phyloP scores from a whole-genome alignment of 2,797 vertebrate species.

The Siniperca obscura region DNA sequence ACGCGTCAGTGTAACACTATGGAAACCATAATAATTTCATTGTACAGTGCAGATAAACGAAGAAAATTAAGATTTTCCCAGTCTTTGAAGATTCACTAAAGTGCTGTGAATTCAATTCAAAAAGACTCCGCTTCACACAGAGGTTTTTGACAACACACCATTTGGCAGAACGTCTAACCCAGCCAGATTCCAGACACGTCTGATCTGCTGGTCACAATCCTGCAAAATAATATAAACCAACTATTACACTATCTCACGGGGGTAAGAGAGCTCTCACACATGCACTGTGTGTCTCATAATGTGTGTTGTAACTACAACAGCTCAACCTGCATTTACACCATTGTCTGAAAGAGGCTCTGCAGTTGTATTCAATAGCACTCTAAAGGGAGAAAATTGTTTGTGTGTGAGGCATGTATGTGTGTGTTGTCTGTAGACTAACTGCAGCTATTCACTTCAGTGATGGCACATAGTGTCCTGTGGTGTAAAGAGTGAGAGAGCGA shows the following conservation, averaged over 20 bases:
- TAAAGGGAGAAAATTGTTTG: background rate
- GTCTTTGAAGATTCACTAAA: background rate
- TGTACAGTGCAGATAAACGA: slow-evolving; percentile 1
- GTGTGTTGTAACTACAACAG: slow-evolving; percentile 14
- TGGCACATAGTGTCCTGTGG: background rate
- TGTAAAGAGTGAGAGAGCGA: slow-evolving; percentile 4
- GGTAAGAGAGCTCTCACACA: slow-evolving; percentile 19
- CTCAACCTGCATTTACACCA: slow-evolving; percentile 10
- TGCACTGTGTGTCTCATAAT: slow-evolving; percentile 5
- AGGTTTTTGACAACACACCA: background rate
- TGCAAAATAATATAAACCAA: background rate
- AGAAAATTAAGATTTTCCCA: background rate
- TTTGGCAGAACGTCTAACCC: slow-evolving; percentile 9
- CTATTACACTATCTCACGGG: background rate
- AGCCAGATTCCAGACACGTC: background rate
- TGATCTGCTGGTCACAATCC: background rate
- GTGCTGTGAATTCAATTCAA: background rate
- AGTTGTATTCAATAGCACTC: slow-evolving; percentile 1
- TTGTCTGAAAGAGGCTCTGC: slow-evolving; percentile 22
- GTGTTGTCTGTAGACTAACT: background rate
- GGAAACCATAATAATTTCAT: background rate
- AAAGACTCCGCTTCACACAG: no score
- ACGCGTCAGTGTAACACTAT: background rate
- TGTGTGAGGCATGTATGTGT: background rate
- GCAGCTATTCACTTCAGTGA: background rate